Percentiles rank a stretch among this genome's conserved stretches.
Evolutionary conservation across 2,113 vertebrate species (phyloP).

Genomic region (Columbina picui): DNA sequence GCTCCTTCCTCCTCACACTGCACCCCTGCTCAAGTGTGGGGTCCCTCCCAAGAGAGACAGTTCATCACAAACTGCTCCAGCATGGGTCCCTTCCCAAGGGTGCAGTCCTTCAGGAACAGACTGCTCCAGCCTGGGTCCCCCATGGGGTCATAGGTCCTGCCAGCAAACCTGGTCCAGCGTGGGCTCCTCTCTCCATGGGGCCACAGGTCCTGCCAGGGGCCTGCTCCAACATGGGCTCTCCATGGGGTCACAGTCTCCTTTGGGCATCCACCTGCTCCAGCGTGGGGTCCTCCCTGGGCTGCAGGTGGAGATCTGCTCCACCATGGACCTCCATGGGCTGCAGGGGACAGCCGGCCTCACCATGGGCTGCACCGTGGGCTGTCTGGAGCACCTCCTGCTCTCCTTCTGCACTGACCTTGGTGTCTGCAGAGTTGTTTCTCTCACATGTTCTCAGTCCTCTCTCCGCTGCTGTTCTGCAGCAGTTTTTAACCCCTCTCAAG

Average conservation of each 20-base stretch:
- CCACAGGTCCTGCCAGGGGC: not conserved
- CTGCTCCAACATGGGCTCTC: too few relatives aligned
- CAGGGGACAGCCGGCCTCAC: too few relatives aligned
- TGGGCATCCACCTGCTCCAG: accelerated
- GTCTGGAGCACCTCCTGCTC: accelerated
- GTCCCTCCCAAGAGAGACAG: accelerated
- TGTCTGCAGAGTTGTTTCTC: not conserved
- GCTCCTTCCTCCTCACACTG: not conserved
- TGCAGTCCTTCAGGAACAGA: not conserved
- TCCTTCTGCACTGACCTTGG: not conserved
- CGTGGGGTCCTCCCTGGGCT: accelerated
- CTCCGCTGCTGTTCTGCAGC: not conserved
- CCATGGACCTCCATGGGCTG: accelerated
- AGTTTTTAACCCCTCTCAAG: not conserved
- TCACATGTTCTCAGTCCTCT: not conserved
- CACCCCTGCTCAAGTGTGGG: not conserved
- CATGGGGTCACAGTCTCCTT: not conserved
- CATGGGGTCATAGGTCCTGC: accelerated
- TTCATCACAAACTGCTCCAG: not conserved
- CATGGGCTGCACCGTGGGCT: not conserved
- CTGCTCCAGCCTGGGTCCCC: accelerated
- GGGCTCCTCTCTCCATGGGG: accelerated
- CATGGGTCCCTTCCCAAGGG: not conserved
- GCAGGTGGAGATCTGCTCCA: not conserved
- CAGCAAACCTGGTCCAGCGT: not conserved